Base-by-base conservation (phyloP, 37 sponge, comb jelly and placozoan genomes). In the Mnemiopsis leidyi region DNA sequence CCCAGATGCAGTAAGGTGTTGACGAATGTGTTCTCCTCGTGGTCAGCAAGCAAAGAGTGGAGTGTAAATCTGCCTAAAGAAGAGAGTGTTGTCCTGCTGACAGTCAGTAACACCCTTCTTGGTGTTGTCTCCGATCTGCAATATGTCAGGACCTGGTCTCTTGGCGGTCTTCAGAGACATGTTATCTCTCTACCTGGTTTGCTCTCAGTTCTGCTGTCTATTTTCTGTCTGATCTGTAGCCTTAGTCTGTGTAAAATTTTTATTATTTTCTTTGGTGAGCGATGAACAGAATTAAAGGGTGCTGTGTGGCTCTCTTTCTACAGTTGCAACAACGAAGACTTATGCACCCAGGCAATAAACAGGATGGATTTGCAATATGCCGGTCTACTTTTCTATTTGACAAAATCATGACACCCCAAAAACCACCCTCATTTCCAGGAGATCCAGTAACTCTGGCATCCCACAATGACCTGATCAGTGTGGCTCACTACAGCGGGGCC, bases 121-220 rank as follows among this genome's bases (percentile, higher is more conserved):
- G 23, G 38, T 23, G 90, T 85, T 0, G 23, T 33, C 9, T 29
- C 90, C 1, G 90, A 85, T 29, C 61, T 38, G 48, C 23, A 85
- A 39, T 85, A 85, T 28, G 40, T 85, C 48, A 38, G 90, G 90
- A 85, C 90, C 7, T 85, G 90, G 90, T 36, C 90, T 40, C 48
- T 85, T 0, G 90, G 90, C 0, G 90, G 90, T 0, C 36, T 85
- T 24, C 90, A 85, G 90, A n/a, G 36, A 9, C 90, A 85, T 39
- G 36, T 85, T 37, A 32, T 85, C 24, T 85, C 90, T 26, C 90
- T 85, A 23, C 61, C 90, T 40, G 90, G 90, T 85, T 26, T n/a
- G n/a, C n/a, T n/a, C n/a, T n/a, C n/a, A n/a, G n/a, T n/a, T n/a
- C n/a, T n/a, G n/a, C n/a, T n/a, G n/a, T n/a, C n/a, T n/a, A n/a